Evolutionary conservation across 1,140 invertebrate genomes (phyloP).

Genomic region (Heliothis virescens): DNA sequence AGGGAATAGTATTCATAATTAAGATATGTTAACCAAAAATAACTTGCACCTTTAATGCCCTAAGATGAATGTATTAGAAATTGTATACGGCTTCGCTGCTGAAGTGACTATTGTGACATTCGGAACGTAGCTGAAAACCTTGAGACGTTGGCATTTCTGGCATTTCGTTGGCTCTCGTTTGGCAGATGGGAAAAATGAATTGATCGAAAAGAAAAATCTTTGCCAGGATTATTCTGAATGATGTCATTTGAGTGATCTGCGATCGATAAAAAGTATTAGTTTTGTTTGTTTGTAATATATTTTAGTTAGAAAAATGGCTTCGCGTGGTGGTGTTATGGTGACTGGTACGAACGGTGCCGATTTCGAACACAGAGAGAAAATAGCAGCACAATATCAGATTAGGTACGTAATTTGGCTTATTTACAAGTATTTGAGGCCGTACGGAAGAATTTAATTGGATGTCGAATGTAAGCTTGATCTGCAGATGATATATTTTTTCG

Average conservation of each 20-base stretch:
- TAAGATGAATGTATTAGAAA: neutral
- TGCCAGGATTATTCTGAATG: conserved; percentile 68
- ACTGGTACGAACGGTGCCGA: conserved; percentile 96
- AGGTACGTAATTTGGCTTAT: conserved; percentile 88
- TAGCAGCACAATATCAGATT: conserved; percentile 96
- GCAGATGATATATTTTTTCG: conserved; percentile 59
- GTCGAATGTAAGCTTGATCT: conserved; percentile 36
- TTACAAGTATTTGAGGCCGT: conserved; percentile 47
- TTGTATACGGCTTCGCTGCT: neutral
- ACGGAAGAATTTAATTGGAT: conserved; percentile 41
- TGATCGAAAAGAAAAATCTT: conserved; percentile 70
- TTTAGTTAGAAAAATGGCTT: conserved; percentile 81
- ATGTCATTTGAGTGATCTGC: conserved; percentile 59
- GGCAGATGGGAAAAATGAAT: conserved; percentile 76
- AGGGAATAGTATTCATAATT: too few relatives aligned
- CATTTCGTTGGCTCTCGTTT: conserved; percentile 74
- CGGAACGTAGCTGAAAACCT: conserved; percentile 55
- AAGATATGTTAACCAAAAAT: too few relatives aligned
- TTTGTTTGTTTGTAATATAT: conserved; percentile 55
- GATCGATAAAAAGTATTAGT: conserved; percentile 50
- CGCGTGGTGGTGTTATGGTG: conserved; percentile 90
- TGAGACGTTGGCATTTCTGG: conserved; percentile 78
- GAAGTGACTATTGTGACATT: conserved; percentile 1
- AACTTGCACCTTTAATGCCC: too few relatives aligned
- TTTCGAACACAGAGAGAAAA: conserved; percentile 95